Evolutionary conservation across 2,113 vertebrate species (phyloP).

Genomic region (Microcebus jonahi): DNA sequence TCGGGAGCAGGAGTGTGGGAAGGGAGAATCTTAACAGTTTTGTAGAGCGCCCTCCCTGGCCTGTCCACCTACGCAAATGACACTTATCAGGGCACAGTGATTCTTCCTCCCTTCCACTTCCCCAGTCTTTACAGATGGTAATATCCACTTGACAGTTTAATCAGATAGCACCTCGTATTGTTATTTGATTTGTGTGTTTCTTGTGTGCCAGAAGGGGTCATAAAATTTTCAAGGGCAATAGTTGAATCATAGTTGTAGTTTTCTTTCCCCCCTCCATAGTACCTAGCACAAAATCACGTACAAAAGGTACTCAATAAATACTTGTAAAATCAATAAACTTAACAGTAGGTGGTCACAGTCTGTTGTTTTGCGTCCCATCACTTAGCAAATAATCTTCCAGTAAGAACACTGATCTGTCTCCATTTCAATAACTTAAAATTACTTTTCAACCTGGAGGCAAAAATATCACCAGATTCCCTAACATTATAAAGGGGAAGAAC

Average conservation of each 20-base stretch:
- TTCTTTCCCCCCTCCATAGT: neutral
- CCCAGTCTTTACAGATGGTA: neutral
- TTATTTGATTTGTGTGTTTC: neutral
- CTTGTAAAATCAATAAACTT: constrained; percentile 3
- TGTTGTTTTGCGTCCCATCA: neutral
- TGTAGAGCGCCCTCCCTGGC: neutral
- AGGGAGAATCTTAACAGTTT: neutral
- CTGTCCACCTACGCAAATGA: neutral
- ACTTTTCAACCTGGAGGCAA: neutral
- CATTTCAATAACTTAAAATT: neutral
- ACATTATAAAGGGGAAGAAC: neutral
- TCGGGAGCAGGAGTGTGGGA: neutral
- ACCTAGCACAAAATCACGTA: neutral
- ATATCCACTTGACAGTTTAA: neutral
- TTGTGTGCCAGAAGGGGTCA: neutral
- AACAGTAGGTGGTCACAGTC: neutral
- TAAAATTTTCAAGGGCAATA: neutral
- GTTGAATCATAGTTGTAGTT: neutral
- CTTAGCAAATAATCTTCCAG: neutral
- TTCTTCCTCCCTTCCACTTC: neutral
- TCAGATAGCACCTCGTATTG: neutral
- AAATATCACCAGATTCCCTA: neutral
- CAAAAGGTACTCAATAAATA: neutral
- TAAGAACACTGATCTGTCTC: neutral
- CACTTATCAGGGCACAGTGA: neutral